These are phyloP conservation scores for Anser cygnoides DNA, from an alignment of 2,113 vertebrate species.

Conservation along the genomic window DNA sequence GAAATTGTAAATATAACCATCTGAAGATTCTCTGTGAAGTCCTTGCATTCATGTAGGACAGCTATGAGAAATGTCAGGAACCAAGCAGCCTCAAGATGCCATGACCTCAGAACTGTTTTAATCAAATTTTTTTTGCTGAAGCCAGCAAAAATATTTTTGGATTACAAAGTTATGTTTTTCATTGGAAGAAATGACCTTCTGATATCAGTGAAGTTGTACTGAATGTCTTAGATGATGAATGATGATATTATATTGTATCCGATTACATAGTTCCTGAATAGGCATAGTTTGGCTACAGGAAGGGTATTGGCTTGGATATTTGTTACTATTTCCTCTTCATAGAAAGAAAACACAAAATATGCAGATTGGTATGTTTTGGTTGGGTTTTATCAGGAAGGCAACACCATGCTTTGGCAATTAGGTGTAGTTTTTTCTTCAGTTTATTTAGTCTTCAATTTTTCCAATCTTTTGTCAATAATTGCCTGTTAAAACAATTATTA, in stretches of 20 bases:
- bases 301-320: constrained; percentile 10
- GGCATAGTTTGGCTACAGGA: not conserved
- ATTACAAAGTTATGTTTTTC: not conserved
- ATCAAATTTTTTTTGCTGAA: not conserved
- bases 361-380: not conserved
- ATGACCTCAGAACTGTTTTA: not conserved
- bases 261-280: constrained; percentile 27
- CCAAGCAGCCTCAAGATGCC: not conserved
- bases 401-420: not conserved
- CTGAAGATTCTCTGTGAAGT: not conserved
- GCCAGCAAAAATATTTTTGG: not conserved
- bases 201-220: not conserved
- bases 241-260: constrained; percentile 4
- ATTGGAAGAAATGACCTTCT: constrained; percentile 19
- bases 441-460: not conserved
- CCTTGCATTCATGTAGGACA: not conserved
- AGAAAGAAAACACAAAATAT: not conserved
- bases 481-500: not conserved
- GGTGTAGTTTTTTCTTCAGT: not conserved
- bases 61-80: not conserved
- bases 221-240: constrained; percentile 25
- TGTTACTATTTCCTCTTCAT: constrained; percentile 25
- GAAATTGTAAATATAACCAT: not conserved
- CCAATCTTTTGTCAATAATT: not conserved
- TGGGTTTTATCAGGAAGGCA: not conserved